A percentile compares a stretch with the other conserved stretches of the same genome.
These are phyloP conservation scores for Pandion haliaetus DNA, from an alignment of 2,113 vertebrate genomes.

Conservation along the genomic window DNA sequence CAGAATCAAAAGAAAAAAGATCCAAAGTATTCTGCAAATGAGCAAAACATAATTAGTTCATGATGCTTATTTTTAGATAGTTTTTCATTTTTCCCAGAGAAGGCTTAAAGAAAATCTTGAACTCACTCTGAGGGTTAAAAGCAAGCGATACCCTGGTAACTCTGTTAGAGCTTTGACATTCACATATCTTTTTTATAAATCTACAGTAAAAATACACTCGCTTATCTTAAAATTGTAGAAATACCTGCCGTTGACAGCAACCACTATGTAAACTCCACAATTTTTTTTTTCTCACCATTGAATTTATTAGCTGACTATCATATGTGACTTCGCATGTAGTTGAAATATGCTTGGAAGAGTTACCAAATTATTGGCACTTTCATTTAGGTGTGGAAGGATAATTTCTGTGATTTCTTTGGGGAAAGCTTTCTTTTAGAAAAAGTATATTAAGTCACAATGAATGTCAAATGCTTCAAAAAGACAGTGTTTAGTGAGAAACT, in stretches of 20 bases:
- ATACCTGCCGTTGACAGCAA: background rate
- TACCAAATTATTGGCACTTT: constrained; percentile 17
- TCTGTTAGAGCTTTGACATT: background rate
- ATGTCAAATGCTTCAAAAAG: constrained; percentile 72
- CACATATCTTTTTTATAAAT: background rate
- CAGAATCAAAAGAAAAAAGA: background rate
- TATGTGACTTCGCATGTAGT: background rate
- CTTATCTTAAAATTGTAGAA: constrained; percentile 1
- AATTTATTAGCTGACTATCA: constrained; percentile 27
- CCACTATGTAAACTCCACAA: background rate
- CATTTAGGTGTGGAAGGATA: constrained; percentile 26
- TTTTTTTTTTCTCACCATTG: background rate
- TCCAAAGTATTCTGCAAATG: background rate
- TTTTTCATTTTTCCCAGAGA: background rate
- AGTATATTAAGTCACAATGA: constrained; percentile 45
- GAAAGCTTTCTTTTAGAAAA: constrained; percentile 41
- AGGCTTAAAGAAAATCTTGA: background rate
- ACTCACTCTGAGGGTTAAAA: background rate
- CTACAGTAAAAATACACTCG: background rate
- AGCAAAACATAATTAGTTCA: background rate
- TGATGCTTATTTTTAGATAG: background rate
- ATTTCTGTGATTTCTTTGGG: constrained; percentile 67
- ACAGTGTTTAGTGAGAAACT: constrained; percentile 57
- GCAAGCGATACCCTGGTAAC: background rate
- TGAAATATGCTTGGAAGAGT: constrained; percentile 15